Evolutionary conservation across 2,113 vertebrate species (phyloP).

Genomic region (Coryphaenoides rupestris): DNA sequence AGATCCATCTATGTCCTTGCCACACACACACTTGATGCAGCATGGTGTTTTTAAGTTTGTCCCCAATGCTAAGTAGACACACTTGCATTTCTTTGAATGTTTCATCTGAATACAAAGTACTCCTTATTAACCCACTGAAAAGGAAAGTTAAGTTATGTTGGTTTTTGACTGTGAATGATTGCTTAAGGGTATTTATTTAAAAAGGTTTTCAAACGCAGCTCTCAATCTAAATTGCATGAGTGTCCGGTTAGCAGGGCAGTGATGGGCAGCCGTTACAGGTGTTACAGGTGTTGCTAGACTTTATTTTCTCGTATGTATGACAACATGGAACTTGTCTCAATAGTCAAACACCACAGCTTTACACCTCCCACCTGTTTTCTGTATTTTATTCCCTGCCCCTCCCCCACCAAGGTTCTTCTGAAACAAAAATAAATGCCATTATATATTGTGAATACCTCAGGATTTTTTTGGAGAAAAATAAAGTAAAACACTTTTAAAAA

Average conservation of each 20-base stretch:
- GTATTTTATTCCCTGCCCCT: slow-evolving; percentile 24
- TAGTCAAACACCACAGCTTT: slow-evolving; percentile 53
- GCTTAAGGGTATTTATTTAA: too few relatives aligned
- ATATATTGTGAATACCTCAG: slow-evolving; percentile 84
- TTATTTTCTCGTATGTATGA: slow-evolving; percentile 34
- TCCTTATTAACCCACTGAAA: too few relatives aligned
- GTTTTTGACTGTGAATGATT: too few relatives aligned
- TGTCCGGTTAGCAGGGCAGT: slow-evolving; percentile 23
- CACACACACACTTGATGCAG: too few relatives aligned
- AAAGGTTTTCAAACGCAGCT: slow-evolving; percentile 17
- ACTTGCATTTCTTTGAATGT: too few relatives aligned
- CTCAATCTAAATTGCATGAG: slow-evolving; percentile 46
- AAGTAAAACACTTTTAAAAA: slow-evolving; percentile 73
- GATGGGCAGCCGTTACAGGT: background rate
- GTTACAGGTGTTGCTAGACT: too few relatives aligned
- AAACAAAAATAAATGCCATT: slow-evolving; percentile 79
- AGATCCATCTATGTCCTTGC: too few relatives aligned
- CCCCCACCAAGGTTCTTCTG: slow-evolving; percentile 58
- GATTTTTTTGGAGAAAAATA: slow-evolving; percentile 75
- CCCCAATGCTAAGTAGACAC: too few relatives aligned
- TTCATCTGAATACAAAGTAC: too few relatives aligned
- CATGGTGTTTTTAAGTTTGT: too few relatives aligned
- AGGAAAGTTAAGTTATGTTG: too few relatives aligned
- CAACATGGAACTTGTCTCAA: slow-evolving; percentile 39
- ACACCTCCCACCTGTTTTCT: slow-evolving; percentile 27